phyloP scores from a whole-genome alignment of 2,888 invertebrate genomes.

The Emesis furor region DNA sequence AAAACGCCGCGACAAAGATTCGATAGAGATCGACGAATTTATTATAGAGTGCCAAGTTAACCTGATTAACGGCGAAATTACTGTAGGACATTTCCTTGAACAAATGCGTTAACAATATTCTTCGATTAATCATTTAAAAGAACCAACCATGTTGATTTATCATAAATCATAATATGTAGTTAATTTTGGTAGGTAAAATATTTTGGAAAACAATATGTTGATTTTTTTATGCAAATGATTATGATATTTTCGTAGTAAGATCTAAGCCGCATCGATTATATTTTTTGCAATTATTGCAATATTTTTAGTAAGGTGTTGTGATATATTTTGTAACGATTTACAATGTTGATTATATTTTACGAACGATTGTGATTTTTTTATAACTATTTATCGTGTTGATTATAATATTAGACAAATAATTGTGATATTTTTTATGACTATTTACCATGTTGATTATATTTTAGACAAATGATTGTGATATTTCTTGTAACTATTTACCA shows the following conservation, averaged over 20 bases:
- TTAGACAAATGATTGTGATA: too few species aligned
- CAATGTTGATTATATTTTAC: background rate
- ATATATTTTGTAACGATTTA: background rate
- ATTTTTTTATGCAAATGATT: background rate
- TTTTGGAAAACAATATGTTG: background rate
- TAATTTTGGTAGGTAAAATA: background rate
- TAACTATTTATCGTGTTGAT: background rate
- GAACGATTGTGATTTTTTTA: background rate
- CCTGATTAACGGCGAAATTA: constrained; percentile 8
- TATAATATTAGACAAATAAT: background rate
- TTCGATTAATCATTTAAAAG: constrained; percentile 1
- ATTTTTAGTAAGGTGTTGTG: background rate
- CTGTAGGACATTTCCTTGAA: constrained; percentile 12
- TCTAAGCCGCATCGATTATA: too few species aligned
- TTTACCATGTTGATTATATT: too few species aligned
- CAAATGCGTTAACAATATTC: constrained; percentile 12
- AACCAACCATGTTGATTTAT: background rate
- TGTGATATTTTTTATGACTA: background rate
- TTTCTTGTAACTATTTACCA: too few species aligned
- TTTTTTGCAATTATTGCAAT: too few species aligned
- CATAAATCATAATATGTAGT: too few species aligned
- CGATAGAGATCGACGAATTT: constrained; percentile 7
- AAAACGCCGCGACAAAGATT: background rate
- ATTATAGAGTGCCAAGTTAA: background rate
- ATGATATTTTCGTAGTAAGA: too few species aligned